Evolutionary conservation across 1,140 invertebrate genomes (phyloP).

Genomic region (Pararge aegeria): DNA sequence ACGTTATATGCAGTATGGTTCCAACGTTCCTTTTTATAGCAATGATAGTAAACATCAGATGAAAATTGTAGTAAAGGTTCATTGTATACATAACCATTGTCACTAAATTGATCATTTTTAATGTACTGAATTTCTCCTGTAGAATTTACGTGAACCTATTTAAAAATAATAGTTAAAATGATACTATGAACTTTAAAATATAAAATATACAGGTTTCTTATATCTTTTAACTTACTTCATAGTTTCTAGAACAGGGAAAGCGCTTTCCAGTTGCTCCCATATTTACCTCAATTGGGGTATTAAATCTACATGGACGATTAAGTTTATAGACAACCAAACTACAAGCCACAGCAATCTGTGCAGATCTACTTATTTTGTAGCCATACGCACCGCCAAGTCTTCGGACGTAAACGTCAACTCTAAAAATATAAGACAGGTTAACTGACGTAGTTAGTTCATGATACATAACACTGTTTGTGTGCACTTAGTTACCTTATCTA

Average conservation of each 20-base stretch:
- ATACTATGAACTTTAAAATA: background rate
- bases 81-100: constrained; percentile 81
- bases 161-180: background rate
- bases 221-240: constrained; percentile 74
- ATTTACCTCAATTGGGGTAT: constrained; percentile 81
- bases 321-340: constrained; percentile 31
- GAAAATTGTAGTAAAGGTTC: constrained; percentile 59
- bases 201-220: background rate
- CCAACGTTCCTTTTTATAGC: constrained; percentile 82
- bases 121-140: constrained; percentile 83
- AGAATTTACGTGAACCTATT: constrained; percentile 80
- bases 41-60: constrained; percentile 47
- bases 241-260: constrained; percentile 77
- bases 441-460: too few relatives aligned
- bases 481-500: too few relatives aligned
- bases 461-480: too few relatives aligned
- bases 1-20: constrained; percentile 78
- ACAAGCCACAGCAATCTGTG: constrained; percentile 28
- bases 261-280: constrained; percentile 84
- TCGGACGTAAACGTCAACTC: constrained; percentile 81
- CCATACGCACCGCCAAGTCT: constrained; percentile 51
- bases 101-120: constrained; percentile 81
- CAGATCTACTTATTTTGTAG: constrained; percentile 35
- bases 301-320: constrained; percentile 45
- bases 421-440: constrained; percentile 40